A percentile compares a stretch with the other conserved stretches of the same genome.
Evolutionary conservation across 2,888 invertebrate genomes (phyloP).

Genomic region (Abscondita cerata): DNA sequence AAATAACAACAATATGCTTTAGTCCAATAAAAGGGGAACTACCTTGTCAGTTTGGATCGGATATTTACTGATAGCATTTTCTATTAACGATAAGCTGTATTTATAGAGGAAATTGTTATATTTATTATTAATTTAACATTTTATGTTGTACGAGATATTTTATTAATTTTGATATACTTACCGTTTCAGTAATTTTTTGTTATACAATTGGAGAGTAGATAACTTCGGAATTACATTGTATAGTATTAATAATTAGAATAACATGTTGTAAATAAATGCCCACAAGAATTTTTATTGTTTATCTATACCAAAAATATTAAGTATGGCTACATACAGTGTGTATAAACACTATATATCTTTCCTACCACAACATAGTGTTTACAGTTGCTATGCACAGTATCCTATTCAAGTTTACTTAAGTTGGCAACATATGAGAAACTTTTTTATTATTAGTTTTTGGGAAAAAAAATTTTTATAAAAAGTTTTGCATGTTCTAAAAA

Average conservation of each 20-base stretch:
- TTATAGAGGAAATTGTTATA: conserved; percentile 15
- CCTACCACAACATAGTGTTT: no score
- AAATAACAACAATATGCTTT: no score
- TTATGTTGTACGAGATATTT: conserved; percentile 42
- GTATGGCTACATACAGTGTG: no score
- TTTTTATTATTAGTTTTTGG: no score
- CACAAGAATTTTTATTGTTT: conserved; percentile 38
- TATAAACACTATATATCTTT: no score
- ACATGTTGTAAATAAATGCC: conserved; percentile 59
- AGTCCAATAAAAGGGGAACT: no score
- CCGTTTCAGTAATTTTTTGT: conserved; percentile 56
- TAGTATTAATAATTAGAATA: conserved; percentile 58
- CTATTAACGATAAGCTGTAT: conserved; percentile 25
- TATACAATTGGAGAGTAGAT: conserved; percentile 53
- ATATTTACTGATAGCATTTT: conserved; percentile 19
- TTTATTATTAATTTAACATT: conserved; percentile 24
- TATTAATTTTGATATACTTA: conserved; percentile 55
- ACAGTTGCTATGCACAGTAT: no score
- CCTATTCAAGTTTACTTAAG: no score
- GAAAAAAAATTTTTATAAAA: no score
- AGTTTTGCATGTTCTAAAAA: no score
- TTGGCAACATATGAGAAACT: no score
- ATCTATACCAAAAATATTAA: no score
- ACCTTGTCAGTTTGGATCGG: conserved; percentile 6
- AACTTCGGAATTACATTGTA: conserved; percentile 58